Base-by-base conservation (phyloP, 2,797 vertebrate species). In the Cynopterus sphinx region DNA sequence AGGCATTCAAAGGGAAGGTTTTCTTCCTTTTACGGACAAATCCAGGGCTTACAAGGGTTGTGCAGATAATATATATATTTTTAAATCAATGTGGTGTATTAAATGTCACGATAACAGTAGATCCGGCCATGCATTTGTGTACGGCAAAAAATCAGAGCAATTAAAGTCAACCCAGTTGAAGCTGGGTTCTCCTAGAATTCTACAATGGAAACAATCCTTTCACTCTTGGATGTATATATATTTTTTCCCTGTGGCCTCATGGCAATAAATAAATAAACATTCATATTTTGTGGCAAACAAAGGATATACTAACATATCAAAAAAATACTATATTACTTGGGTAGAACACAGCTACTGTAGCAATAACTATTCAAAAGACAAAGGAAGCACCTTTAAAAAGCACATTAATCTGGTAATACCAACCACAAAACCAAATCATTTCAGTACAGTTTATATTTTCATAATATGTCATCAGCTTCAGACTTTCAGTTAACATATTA, bases 281-380 rank as follows among this genome's bases (percentile, higher is more conserved):
- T 55, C 9, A 74, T n/a, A 53, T 63, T 95, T 89, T 92, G 28
- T 71, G 78, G 83, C 86, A 91, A 86, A 77, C 21, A 92, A 84
- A 22, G 41, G 19, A 59, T 61, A 46, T 36, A 41, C 51, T 68
- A 75, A 74, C 46, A 74, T 39, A 59, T 16, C 55, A 41, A 71
- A 65, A 88, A 86, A 63, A 21, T 63, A 67, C 46, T 87, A 22
- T 10, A 4, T 61, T 75, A 8, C 24, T 89, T 78, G 59, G 19
- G 33, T 43, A 67, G 36, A 86, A 79, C 16, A 68, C 5, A 94
- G 24, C 39, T 59, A 65, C 53, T 84, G 1, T 12, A 39, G 3
- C 9, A 81, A 63, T 77, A 81, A 74, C 71, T 71, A 70, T 71
- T 84, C 83, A 88, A 46, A 95, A 75, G n/a, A 51, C 13, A 70